Evolutionary conservation across 2,888 invertebrate species (phyloP).

Genomic region (Blastobasis adustella): DNA sequence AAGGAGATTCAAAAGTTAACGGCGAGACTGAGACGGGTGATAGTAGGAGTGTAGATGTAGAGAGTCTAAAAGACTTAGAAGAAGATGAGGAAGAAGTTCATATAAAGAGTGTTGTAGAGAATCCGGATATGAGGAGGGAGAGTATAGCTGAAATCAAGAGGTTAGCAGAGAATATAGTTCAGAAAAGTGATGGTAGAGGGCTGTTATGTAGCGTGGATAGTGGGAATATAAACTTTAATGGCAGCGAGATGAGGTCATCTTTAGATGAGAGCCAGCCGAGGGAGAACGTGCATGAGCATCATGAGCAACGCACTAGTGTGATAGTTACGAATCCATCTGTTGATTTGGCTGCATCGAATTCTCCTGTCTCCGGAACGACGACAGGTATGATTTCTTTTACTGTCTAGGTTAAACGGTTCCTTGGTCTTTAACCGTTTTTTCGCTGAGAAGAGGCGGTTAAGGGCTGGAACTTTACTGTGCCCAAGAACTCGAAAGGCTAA

Average conservation of each 20-base stretch:
- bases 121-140: constrained; percentile 63
- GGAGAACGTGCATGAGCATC: constrained; percentile 22
- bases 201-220: constrained; percentile 63
- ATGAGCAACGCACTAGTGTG: constrained; percentile 75
- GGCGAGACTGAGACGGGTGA: constrained; percentile 73
- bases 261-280: constrained; percentile 41
- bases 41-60: constrained; percentile 62
- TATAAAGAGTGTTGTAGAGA: constrained; percentile 59
- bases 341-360: constrained; percentile 71
- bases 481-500: too few species aligned
- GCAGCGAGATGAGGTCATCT: constrained; percentile 48
- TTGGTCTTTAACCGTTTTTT: too few species aligned
- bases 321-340: constrained; percentile 83
- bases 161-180: constrained; percentile 65
- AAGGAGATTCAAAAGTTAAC: constrained; percentile 53
- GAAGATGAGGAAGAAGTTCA: constrained; percentile 41
- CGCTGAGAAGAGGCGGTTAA: too few species aligned
- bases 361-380: constrained; percentile 59
- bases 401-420: too few species aligned
- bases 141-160: constrained; percentile 68
- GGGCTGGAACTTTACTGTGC: too few species aligned
- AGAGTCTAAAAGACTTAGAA: constrained; percentile 69
- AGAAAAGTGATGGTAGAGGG: constrained; percentile 64
- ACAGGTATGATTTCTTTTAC: constrained; percentile 38
- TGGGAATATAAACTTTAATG: constrained; percentile 51